phyloP scores from a whole-genome alignment of 2,797 vertebrate species.

The Salmo trutta region DNA sequence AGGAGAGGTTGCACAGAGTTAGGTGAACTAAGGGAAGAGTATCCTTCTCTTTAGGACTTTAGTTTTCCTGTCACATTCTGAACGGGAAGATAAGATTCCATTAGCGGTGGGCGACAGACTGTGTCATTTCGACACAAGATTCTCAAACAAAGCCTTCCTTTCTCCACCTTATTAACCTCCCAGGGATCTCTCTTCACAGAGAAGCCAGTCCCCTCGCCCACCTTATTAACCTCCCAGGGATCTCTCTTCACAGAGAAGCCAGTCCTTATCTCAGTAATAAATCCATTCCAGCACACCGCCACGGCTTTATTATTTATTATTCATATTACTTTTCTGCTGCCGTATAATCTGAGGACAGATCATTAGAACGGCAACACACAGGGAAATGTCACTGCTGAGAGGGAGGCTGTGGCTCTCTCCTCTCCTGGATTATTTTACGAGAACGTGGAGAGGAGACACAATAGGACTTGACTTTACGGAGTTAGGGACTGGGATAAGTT shows the following conservation, averaged over 20 bases:
- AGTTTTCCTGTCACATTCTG: neutral
- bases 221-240: neutral
- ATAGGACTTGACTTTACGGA: neutral
- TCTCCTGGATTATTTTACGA: neutral
- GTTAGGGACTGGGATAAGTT: neutral
- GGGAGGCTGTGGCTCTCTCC: neutral
- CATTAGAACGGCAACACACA: slow-evolving; percentile 2
- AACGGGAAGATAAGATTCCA: neutral
- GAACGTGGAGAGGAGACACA: neutral
- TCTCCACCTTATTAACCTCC: slow-evolving; percentile 3
- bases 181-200: neutral
- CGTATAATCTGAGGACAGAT: slow-evolving; percentile 9
- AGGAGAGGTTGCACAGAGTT: neutral
- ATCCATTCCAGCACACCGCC: neutral
- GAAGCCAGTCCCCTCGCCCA: neutral
- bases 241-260: too few relatives aligned
- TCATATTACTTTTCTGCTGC: neutral
- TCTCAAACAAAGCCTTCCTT: slow-evolving; percentile 7
- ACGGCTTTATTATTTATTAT: neutral
- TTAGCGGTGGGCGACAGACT: slow-evolving; percentile 1
- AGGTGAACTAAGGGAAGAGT: neutral
- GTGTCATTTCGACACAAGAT: neutral
- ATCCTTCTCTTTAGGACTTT: neutral
- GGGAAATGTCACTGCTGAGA: neutral
- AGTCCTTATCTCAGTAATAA: slow-evolving; percentile 1